Evolutionary conservation across 1,140 invertebrate genomes (phyloP), one percentile per base, ranked within the genome.

Genomic region (Panonychus citri): DNA sequence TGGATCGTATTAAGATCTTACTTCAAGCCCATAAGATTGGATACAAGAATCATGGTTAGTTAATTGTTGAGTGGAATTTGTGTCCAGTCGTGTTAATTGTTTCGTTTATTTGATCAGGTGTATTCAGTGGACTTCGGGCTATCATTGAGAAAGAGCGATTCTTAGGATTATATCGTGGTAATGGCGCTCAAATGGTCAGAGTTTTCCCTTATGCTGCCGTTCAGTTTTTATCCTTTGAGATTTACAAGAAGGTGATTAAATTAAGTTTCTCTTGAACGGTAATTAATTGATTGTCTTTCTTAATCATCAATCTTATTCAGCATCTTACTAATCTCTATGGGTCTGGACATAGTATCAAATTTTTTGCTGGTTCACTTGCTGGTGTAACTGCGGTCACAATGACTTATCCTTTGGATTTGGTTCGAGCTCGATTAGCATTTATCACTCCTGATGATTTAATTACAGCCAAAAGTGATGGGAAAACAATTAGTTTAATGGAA

Each of bases 391-490:
- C 85, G 27, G 85, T 88, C 8, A 74, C 81, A 8, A 72, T 85
- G 25, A 96, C 90, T 1, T 96, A 94, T 74, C 90, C 90, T n/a
- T 71, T 95, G n/a, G 90, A 96, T 70, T 84, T 87, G 21, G 90
- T 91, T 59, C 74, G 90, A 65, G 90, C 89, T 8, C 71, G 89
- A 37, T 76, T 96, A 61, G 88, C 90, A 26, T 90, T 88, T 71
- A 83, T 88, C 12, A 34, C 30, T 7, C 30, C 30, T 34, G 30
- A 34, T 34, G n/a, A n/a, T n/a, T n/a, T n/a, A n/a, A 34, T 12
- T 34, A 12, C 5, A 34, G 13, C 19, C 30, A 7, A 24, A 13
- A 37, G 30, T 7, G 30, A 5, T 12, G 30, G 7, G 13, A 15
- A 21, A 24, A 12, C 30, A 7, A 34, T 12, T 34, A 15, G 24